These are phyloP conservation scores for Nymphalis c-album DNA, from an alignment of 2,888 invertebrate genomes.

Conservation along the genomic window DNA sequence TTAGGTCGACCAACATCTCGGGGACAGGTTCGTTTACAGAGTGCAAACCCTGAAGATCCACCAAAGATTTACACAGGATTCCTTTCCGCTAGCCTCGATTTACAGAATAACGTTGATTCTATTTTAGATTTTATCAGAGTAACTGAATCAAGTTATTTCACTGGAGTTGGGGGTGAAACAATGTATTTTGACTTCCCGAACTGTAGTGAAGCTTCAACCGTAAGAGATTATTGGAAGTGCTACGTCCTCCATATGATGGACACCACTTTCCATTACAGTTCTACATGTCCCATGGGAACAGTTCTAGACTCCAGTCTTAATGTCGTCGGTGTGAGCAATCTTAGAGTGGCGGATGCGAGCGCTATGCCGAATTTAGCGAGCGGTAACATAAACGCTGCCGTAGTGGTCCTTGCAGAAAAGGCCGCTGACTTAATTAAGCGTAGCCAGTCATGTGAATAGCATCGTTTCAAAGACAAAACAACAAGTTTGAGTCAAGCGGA, in stretches of 20 bases:
- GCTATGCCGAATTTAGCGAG: slow-evolving; percentile 88
- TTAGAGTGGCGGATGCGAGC: slow-evolving; percentile 86
- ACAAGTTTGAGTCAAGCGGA: too few species aligned
- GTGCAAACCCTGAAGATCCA: slow-evolving; percentile 66
- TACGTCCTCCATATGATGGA: slow-evolving; percentile 44
- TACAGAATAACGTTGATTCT: slow-evolving; percentile 40
- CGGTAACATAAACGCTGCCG: slow-evolving; percentile 88
- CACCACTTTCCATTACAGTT: slow-evolving; percentile 46
- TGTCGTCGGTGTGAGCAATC: slow-evolving; percentile 42
- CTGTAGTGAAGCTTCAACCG: slow-evolving; percentile 34
- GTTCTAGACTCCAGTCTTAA: slow-evolving; percentile 46
- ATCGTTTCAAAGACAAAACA: too few species aligned
- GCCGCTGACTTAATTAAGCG: slow-evolving; percentile 87
- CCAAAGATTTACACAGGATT: slow-evolving; percentile 42
- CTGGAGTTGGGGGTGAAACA: slow-evolving; percentile 38
- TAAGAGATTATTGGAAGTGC: slow-evolving; percentile 44
- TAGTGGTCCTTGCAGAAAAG: slow-evolving; percentile 90
- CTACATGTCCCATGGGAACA: slow-evolving; percentile 50
- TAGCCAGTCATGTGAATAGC: background rate
- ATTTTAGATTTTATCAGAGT: slow-evolving; percentile 46
- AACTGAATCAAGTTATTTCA: slow-evolving; percentile 44
- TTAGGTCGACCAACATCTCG: slow-evolving; percentile 68
- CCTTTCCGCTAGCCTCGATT: slow-evolving; percentile 43
- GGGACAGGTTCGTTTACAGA: slow-evolving; percentile 77
- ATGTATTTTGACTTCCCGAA: slow-evolving; percentile 40